Percentiles rank a stretch among this genome's conserved stretches.
Evolutionary conservation across 2,888 invertebrate species (phyloP).

Genomic region (Carpatolechia fugitivella): DNA sequence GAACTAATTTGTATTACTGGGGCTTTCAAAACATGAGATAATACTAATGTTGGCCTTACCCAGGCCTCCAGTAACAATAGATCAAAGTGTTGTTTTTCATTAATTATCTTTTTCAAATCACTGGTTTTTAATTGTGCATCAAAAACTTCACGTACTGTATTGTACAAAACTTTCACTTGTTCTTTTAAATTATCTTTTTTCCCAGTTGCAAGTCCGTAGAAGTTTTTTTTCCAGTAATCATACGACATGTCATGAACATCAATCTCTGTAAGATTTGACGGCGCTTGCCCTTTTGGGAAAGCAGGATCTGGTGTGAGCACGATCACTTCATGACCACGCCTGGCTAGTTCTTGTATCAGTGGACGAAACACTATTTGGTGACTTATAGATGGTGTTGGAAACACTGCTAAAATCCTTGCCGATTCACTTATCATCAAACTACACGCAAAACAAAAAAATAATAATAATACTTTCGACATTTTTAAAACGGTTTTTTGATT

Average conservation of each 20-base stretch:
- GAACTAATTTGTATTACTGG: slow-evolving; percentile 46
- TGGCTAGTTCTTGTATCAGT: slow-evolving; percentile 54
- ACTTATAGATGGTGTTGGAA: slow-evolving; percentile 60
- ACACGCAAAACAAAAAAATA: not conserved
- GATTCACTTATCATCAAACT: slow-evolving; percentile 18
- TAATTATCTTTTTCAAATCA: slow-evolving; percentile 32
- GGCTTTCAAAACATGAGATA: slow-evolving; percentile 37
- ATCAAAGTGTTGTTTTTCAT: slow-evolving; percentile 35
- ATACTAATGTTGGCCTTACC: slow-evolving; percentile 24
- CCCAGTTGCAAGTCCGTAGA: slow-evolving; percentile 21
- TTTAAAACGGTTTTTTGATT: not conserved
- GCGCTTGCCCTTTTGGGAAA: slow-evolving; percentile 37
- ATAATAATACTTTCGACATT: not conserved
- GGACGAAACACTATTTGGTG: slow-evolving; percentile 63
- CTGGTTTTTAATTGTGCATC: slow-evolving; percentile 27
- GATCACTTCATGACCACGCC: slow-evolving; percentile 62
- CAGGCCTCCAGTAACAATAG: slow-evolving; percentile 40
- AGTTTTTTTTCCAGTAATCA: slow-evolving; percentile 24
- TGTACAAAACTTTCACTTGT: slow-evolving; percentile 19
- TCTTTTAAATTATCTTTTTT: slow-evolving; percentile 18
- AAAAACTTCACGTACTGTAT: slow-evolving; percentile 16
- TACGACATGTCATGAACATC: slow-evolving; percentile 47
- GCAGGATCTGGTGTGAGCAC: slow-evolving; percentile 60
- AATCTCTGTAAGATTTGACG: slow-evolving; percentile 60
- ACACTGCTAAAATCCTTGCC: slow-evolving; percentile 38